A percentile compares a stretch with the other conserved stretches of the same genome.
Evolutionary conservation across 2,888 invertebrate species (phyloP).

Genomic region (Monochamus alternatus): DNA sequence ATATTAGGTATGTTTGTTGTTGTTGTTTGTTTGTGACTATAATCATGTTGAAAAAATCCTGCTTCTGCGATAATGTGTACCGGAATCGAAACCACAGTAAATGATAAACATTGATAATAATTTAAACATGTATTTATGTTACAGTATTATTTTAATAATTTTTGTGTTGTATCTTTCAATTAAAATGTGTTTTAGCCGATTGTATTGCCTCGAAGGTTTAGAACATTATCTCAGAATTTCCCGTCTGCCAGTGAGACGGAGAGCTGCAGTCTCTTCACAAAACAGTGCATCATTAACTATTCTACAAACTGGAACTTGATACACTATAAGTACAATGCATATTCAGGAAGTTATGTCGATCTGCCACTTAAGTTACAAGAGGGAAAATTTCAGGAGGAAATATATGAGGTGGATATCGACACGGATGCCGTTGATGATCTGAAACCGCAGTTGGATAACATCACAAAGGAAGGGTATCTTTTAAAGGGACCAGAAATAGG

Average conservation of each 20-base stretch:
- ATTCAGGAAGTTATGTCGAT: slow-evolving; percentile 90
- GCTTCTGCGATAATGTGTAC: no score
- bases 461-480: slow-evolving; percentile 92
- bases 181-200: slow-evolving; percentile 77
- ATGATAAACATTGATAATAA: no score
- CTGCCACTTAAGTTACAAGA: slow-evolving; percentile 81
- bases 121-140: no score
- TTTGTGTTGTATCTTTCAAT: no score
- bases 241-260: slow-evolving; percentile 68
- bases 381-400: slow-evolving; percentile 83
- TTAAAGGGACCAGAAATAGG: slow-evolving; percentile 93
- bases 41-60: neutral
- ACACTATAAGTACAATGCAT: slow-evolving; percentile 92
- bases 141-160: no score
- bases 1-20: neutral
- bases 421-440: slow-evolving; percentile 84
- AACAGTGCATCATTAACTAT: slow-evolving; percentile 83
- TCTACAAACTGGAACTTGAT: slow-evolving; percentile 92
- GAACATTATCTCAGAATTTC: slow-evolving; percentile 79
- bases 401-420: slow-evolving; percentile 93
- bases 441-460: slow-evolving; percentile 81
- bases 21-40: no score
- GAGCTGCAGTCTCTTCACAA: slow-evolving; percentile 77
- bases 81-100: no score
- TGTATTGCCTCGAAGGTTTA: slow-evolving; percentile 83